These are phyloP conservation scores for Reticulitermes speratus DNA, from an alignment of 1,140 invertebrate genomes.

Conservation along the genomic window DNA sequence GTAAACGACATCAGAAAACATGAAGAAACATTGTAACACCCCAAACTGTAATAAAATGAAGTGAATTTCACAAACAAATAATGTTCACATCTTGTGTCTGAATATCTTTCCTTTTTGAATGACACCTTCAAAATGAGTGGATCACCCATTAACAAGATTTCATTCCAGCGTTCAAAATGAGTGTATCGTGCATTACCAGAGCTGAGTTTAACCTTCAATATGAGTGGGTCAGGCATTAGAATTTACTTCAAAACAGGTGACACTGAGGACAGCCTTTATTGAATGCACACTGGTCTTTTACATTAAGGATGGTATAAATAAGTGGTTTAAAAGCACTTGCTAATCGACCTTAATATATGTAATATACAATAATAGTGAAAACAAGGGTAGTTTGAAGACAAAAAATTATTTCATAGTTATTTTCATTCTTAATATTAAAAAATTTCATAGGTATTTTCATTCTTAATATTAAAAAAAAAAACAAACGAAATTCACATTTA, in stretches of 20 bases:
- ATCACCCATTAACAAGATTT: too few species aligned
- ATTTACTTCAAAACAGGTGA: not conserved
- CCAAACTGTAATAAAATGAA: too few species aligned
- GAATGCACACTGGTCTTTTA: constrained; percentile 37
- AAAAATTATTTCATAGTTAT: constrained; percentile 28
- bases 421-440: constrained; percentile 18
- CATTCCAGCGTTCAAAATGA: too few species aligned
- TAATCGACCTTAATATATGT: constrained; percentile 28
- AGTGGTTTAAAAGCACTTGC: constrained; percentile 34
- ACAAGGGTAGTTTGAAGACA: constrained; percentile 28
- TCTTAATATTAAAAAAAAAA: not conserved
- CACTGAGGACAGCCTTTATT: constrained; percentile 38
- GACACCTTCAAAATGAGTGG: too few species aligned
- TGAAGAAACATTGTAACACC: too few species aligned
- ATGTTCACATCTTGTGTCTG: too few species aligned
- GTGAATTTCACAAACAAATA: too few species aligned
- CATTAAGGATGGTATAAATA: constrained; percentile 36
- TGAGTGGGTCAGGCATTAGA: not conserved
- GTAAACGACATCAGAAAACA: too few species aligned
- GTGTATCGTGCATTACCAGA: not conserved
- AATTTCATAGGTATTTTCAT: not conserved
- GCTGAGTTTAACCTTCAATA: not conserved
- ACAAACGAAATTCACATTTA: constrained; percentile 19
- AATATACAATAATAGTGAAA: constrained; percentile 27
- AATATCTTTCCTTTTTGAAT: too few species aligned